Percentiles rank a stretch among this genome's conserved stretches.
Evolutionary conservation across 2,113 vertebrate species (phyloP).

Genomic region (Brachyhypopomus occidentalis): DNA sequence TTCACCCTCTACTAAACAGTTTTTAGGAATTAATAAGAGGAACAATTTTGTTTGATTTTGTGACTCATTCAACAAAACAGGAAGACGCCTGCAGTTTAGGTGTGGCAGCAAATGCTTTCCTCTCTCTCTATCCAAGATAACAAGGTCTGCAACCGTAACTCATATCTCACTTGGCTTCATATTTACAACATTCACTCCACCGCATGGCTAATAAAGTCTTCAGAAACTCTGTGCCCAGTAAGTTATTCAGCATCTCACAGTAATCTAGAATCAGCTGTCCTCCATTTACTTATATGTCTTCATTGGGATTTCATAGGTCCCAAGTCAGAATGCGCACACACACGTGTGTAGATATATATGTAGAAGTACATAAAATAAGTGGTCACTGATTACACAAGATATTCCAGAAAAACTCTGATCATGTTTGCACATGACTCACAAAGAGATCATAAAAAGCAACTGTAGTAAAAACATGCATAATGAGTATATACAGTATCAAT

Average conservation of each 20-base stretch:
- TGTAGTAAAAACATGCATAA: neutral
- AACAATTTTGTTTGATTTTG: constrained; percentile 13
- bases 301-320: neutral
- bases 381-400: constrained; percentile 11
- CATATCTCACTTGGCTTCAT: neutral
- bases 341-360: neutral
- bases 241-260: neutral
- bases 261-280: neutral
- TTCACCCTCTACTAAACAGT: too few species aligned
- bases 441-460: neutral
- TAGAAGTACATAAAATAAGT: neutral
- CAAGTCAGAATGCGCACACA: neutral
- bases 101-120: constrained; percentile 11
- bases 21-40: neutral
- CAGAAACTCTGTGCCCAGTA: neutral
- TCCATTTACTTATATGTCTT: neutral
- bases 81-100: constrained; percentile 36
- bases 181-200: neutral
- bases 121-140: neutral
- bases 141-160: neutral
- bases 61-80: constrained; percentile 26
- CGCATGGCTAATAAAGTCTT: too few species aligned
- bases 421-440: neutral
- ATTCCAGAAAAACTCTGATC: neutral
- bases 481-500: neutral